phyloP scores from a whole-genome alignment of 2,888 invertebrate genomes.

The Acleris holmiana region DNA sequence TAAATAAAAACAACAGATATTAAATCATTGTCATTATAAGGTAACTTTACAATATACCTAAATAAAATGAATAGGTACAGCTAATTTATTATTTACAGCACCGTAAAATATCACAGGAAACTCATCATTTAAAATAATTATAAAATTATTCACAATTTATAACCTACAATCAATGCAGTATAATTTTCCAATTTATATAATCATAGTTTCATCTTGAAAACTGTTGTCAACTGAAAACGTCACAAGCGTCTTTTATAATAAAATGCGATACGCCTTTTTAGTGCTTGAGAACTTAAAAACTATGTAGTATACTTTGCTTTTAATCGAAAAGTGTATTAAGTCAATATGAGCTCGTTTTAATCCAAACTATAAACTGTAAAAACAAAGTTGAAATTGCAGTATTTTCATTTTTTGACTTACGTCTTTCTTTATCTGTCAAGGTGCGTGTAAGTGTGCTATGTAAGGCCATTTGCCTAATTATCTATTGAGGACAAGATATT shows the following conservation, averaged over 20 bases:
- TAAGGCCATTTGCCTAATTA: slow-evolving; percentile 27
- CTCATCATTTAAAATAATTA: slow-evolving; percentile 27
- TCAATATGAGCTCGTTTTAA: not conserved
- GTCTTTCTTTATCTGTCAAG: not conserved
- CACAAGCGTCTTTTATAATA: not conserved
- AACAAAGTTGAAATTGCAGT: not conserved
- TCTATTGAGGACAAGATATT: slow-evolving; percentile 20
- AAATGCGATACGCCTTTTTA: not conserved
- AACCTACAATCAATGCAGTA: slow-evolving; percentile 27
- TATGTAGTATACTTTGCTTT: not conserved
- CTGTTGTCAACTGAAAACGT: not conserved
- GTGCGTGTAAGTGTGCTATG: not conserved
- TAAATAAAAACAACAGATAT: too few relatives aligned
- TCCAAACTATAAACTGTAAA: not conserved
- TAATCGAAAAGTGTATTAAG: not conserved
- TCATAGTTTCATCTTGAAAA: slow-evolving; percentile 14
- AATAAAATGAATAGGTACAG: too few relatives aligned
- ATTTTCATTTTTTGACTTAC: not conserved
- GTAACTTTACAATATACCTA: not conserved
- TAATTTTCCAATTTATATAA: slow-evolving; percentile 34
- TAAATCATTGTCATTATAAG: not conserved
- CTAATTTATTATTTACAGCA: too few relatives aligned
- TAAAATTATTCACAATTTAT: slow-evolving; percentile 27
- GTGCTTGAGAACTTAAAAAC: too few relatives aligned
- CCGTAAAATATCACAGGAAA: slow-evolving; percentile 7